phyloP scores from a whole-genome alignment of 2,113 vertebrate species.

The Vombatus ursinus region DNA sequence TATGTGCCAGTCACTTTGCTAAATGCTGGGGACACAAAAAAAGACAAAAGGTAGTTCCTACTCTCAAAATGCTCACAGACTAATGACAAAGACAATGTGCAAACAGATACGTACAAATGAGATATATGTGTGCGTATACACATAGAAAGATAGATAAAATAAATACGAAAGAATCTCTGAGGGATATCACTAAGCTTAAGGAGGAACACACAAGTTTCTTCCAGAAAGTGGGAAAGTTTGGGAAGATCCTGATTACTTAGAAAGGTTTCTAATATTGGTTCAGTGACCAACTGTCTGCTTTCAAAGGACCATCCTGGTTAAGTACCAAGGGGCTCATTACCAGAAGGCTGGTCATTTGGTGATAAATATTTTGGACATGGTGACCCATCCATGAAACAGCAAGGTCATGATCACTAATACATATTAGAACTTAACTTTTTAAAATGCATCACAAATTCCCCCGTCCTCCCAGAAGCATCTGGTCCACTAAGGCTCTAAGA shows the following conservation, averaged over 20 bases:
- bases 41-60: not conserved
- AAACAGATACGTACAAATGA: not conserved
- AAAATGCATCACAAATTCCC: constrained; percentile 18
- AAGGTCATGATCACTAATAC: not conserved
- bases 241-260: not conserved
- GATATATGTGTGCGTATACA: no score
- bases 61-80: not conserved
- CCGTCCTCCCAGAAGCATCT: not conserved
- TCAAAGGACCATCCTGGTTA: not conserved
- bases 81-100: not conserved
- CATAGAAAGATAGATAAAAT: not conserved
- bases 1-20: not conserved
- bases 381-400: no score
- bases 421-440: not conserved
- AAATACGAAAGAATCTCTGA: not conserved
- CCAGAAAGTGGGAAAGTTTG: not conserved
- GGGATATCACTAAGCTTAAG: not conserved
- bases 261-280: not conserved
- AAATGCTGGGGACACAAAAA: not conserved
- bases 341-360: not conserved
- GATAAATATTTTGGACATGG: not conserved
- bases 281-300: not conserved
- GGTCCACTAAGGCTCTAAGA: constrained; percentile 6
- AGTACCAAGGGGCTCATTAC: not conserved
- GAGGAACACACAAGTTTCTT: not conserved